phyloP scores from a whole-genome alignment of 2,113 vertebrate genomes.

The Phyllostomus hastatus region DNA sequence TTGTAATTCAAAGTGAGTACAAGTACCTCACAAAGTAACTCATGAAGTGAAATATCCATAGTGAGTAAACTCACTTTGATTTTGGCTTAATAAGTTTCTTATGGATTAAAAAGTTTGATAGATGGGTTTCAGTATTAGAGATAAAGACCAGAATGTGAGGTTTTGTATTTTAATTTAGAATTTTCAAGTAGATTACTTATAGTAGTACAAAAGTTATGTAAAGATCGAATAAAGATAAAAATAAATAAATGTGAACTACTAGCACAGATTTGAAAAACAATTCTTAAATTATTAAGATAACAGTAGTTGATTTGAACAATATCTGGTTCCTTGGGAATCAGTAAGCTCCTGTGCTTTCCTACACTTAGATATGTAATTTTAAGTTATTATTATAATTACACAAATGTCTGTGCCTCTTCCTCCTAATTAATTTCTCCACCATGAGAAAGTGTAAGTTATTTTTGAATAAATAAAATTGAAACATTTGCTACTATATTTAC shows the following conservation, averaged over 20 bases:
- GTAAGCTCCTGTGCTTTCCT: background rate
- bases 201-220: background rate
- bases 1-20: background rate
- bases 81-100: background rate
- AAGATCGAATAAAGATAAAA: background rate
- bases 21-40: background rate
- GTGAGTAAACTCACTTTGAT: background rate
- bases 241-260: background rate
- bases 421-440: background rate
- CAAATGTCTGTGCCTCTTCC: background rate
- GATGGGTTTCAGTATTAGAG: background rate
- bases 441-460: background rate
- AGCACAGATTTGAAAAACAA: background rate
- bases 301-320: background rate
- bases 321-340: background rate
- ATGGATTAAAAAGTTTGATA: background rate
- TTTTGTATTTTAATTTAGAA: background rate
- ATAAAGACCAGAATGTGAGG: background rate
- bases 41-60: background rate
- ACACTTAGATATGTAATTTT: background rate
- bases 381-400: background rate
- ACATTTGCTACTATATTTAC: background rate
- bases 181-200: background rate
- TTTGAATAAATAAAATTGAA: constrained; percentile 2
- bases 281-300: constrained; percentile 28